phyloP scores from a whole-genome alignment of 2,113 vertebrate species.

The Aleadryas rufinucha region DNA sequence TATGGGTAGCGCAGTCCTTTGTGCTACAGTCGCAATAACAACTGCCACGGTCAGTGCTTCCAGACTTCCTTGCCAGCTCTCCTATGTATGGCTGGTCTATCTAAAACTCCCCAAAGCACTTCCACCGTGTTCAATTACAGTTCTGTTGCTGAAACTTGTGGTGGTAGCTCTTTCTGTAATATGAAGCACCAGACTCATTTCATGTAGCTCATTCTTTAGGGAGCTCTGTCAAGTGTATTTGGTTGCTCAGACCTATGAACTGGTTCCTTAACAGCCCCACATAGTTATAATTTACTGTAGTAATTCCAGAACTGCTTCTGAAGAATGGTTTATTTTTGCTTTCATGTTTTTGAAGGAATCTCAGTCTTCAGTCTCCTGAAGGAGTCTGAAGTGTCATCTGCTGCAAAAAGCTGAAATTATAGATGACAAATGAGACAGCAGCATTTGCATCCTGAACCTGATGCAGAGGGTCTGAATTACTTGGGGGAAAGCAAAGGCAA shows the following conservation, averaged over 20 bases:
- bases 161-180: neutral
- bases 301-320: neutral
- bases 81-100: accelerated
- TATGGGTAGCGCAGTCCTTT: neutral
- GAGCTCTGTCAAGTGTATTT: neutral
- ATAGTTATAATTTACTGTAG: neutral
- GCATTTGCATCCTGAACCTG: neutral
- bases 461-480: neutral
- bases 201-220: neutral
- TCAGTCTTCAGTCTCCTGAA: neutral
- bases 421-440: neutral
- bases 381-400: conserved; percentile 32
- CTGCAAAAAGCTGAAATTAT: conserved; percentile 26
- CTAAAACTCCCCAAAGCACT: neutral
- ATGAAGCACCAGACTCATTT: neutral
- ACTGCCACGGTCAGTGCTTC: neutral
- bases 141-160: neutral
- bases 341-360: neutral
- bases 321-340: neutral
- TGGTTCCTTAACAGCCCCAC: neutral
- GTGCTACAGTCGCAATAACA: neutral
- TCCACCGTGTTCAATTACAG: neutral
- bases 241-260: neutral
- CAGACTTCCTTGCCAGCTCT: neutral
- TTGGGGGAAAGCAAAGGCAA: neutral